Base-by-base conservation (phyloP, 2,797 vertebrate genomes). In the Astyanax mexicanus region DNA sequence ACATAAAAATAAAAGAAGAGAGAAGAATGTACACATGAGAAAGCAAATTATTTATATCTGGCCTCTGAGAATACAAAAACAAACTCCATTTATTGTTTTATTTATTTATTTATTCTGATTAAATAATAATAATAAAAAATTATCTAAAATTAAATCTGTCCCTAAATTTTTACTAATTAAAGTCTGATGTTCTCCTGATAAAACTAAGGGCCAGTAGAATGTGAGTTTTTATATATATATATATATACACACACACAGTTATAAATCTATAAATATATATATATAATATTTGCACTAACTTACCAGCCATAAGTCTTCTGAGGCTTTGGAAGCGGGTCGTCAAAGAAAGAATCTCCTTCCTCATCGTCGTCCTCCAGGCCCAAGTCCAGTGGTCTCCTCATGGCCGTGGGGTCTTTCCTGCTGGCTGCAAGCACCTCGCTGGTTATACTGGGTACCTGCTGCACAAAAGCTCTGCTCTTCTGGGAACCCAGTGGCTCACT, bases 341-440 rank as follows among this genome's bases (percentile, higher is more conserved):
- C 97, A 51, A 98, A 99, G 89, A 99, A 98, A 0, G 97, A 97
- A 69, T 99, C 96, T 60, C 92, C 96, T 0, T 96, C 93, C 5
- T 73, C 21, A 45, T 52, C 21, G 49, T 88, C 91, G 5, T 85
- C 64, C 70, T 88, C 72, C 40, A 82, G 74, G 67, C 85, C 90
- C 54, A 84, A 72, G 68, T 88, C 90, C 65, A 84, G 81, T 23
- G 89, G 87, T 81, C 69, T 88, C 83, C 79, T 89, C 65, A 86
- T 85, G 1, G 62, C 66, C 0, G 70, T 72, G 2, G 85, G 72
- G 37, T 80, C 40, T 0, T 60, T 74, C 32, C 54, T 74, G 54
- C 4, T 84, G 84, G 76, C 49, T 17, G 85, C 84, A 1, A 80
- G 57, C 52, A 4, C 66, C 85, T 90, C 64, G 65, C 64, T 38